phyloP scores from a whole-genome alignment of 2,888 invertebrate species.

The Clunio marinus region DNA sequence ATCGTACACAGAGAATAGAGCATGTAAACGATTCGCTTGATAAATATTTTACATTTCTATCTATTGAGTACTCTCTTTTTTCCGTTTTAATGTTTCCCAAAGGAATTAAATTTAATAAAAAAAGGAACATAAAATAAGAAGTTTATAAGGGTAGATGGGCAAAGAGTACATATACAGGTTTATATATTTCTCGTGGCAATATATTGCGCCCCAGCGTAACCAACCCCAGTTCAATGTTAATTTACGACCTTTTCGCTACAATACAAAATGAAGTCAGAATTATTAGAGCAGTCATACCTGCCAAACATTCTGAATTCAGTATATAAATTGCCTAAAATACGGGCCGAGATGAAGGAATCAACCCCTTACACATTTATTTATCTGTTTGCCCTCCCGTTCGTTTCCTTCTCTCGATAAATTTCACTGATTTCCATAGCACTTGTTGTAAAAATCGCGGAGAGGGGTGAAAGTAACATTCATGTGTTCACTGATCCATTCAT shows the following conservation, averaged over 20 bases:
- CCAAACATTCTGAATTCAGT: neutral
- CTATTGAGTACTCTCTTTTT: constrained; percentile 28
- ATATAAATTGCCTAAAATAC: constrained; percentile 11
- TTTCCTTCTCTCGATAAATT: constrained; percentile 34
- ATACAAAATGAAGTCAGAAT: constrained; percentile 35
- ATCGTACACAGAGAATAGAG: no score
- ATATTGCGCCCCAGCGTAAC: constrained; percentile 33
- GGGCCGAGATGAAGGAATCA: constrained; percentile 21
- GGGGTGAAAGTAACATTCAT: no score
- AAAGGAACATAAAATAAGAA: no score
- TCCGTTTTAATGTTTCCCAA: constrained; percentile 37
- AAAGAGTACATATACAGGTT: no score
- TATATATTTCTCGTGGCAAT: constrained; percentile 17
- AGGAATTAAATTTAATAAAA: constrained; percentile 39
- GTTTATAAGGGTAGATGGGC: no score
- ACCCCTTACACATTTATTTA: constrained; percentile 24
- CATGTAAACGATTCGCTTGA: no score
- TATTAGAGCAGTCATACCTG: constrained; percentile 19
- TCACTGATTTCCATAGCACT: constrained; percentile 38
- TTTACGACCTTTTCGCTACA: constrained; percentile 38
- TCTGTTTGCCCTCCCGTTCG: constrained; percentile 27
- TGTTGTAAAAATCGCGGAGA: neutral
- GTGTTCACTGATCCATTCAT: constrained; percentile 34
- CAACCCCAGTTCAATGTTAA: constrained; percentile 39
- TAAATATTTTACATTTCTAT: constrained; percentile 24